Evolutionary conservation across 2,113 vertebrate genomes (phyloP), one percentile per base, ranked within the genome.

Genomic region (Colistium nudipinnis): DNA sequence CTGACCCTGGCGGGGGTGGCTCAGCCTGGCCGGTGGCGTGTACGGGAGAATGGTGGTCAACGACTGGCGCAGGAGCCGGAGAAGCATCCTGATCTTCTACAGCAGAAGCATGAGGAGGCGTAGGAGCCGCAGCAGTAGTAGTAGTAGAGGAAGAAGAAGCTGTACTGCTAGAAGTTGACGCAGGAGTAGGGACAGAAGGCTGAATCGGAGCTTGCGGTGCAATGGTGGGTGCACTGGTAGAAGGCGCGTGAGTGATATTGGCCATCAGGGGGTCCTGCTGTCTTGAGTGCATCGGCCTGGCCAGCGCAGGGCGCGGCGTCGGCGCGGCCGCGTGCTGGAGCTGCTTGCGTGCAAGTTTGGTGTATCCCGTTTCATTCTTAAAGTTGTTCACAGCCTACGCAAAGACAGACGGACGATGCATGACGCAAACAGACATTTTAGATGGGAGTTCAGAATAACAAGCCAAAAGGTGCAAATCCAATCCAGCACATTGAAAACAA

Each of bases 371-470:
- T 90, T 97, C 96, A 38, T 99, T 99, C 87, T 96, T 98, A 81
- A 99, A 99, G 90, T 99, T 99, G 87, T 98, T 98, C 45, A 99
- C 98, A 72, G 98, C 97, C 98, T 99, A 67, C 4, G 59, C 1
- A 12, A 36, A 22, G 35, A 35, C 0, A 64, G 52, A 45, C 19
- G 44, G 5, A 38, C 17, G 17, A 43, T 0, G 30, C 6, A 24
- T 2, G 2, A 6, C 25, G 53, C 12, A n/a, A 56, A 5, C 16
- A 7, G 10, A 25, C 4, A 51, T 10, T 33, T 49, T 24, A 19
- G 11, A 19, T 27, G 9, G 43, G 1, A 33, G 10, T 19, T 55
- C 13, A 36, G 35, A 27, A 7, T 62, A 59, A 36, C n/a, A 0
- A 25, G 30, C 1, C 12, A 11, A 20, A 45, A 7, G 8, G 27